Percentiles rank a stretch among this genome's conserved stretches.
phyloP scores from a whole-genome alignment of 2,888 invertebrate genomes.

The Pristionchus maxplancki region DNA sequence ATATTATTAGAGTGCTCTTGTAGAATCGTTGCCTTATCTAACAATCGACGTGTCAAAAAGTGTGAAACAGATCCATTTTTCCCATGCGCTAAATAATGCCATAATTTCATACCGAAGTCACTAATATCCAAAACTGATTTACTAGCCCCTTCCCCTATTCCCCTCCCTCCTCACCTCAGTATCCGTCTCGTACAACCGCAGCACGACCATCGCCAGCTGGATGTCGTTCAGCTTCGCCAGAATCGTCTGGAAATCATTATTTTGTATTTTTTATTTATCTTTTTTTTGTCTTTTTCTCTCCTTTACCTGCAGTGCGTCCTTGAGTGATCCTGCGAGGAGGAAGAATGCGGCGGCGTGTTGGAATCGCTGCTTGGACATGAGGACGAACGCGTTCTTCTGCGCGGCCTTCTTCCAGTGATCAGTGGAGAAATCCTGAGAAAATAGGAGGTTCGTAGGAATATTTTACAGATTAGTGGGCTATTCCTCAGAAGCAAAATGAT shows the following conservation, averaged over 20 bases:
- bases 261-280: neutral
- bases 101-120: too few relatives aligned
- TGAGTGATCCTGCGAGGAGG: conserved; percentile 91
- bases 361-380: conserved; percentile 95
- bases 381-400: conserved; percentile 95
- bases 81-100: too few relatives aligned
- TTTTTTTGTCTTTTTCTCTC: neutral
- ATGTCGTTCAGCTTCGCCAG: conserved; percentile 93
- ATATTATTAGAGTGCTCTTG: too few relatives aligned
- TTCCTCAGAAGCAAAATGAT: neutral
- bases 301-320: conserved; percentile 93
- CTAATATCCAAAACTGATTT: too few relatives aligned
- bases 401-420: conserved; percentile 94
- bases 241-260: conserved; percentile 83
- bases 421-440: conserved; percentile 86
- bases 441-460: neutral
- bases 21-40: too few relatives aligned
- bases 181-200: conserved; percentile 89
- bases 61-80: too few relatives aligned
- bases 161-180: conserved; percentile 79
- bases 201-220: conserved; percentile 94
- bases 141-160: too few relatives aligned
- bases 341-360: conserved; percentile 99
- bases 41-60: too few relatives aligned
- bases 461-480: too few relatives aligned